Evolutionary conservation across 2,797 vertebrate genomes (phyloP), one percentile per base, ranked within the genome.

Genomic region (Neopelma chrysocephalum): DNA sequence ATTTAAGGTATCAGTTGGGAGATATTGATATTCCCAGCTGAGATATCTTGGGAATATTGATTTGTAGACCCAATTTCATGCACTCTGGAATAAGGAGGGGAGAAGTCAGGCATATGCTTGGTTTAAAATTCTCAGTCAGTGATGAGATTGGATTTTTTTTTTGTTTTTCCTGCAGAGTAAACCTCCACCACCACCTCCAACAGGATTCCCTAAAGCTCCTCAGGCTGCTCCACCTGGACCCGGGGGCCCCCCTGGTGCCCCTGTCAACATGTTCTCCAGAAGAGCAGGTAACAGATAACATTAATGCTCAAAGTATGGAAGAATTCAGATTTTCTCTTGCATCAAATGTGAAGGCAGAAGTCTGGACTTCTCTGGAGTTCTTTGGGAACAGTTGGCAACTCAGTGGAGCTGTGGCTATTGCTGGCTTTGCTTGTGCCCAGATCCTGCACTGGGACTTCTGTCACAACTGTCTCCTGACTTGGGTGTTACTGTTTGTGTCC

Each of bases 211-310:
- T 53, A 98, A 97, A 97, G 93, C 90, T 82, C 95, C 98, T 9
- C 98, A 98, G 89, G 65, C 94, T 13, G 94, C 65, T 25, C 96
- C 97, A 4, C 77, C 97, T 4, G 98, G 98, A 8, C 97, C 98
- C 4, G 87, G 97, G 3, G 96, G 93, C 15, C 98, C 98, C 2
- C 97, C 98, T 1, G 75, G 95, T 32, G 75, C 98, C 20, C 96
- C 98, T 7, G 98, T 99, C 87, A 99, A 99, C 50, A 97, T 99
- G 89, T 99, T 99, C 96, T 99, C 99, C 81, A 99, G 98, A 96
- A 99, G 98, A 98, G 99, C 99, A 98, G 99, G 99, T 99, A 97
- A 64, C 17, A n/a, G 27, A 11, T 42, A 40, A 7, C 20, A 17
- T 3, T 36, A 15, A 9, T 51, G 19, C 40, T 36, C 32, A 9